Base-by-base conservation (phyloP, 2,797 vertebrate species). In the Ambastaia sidthimunki region DNA sequence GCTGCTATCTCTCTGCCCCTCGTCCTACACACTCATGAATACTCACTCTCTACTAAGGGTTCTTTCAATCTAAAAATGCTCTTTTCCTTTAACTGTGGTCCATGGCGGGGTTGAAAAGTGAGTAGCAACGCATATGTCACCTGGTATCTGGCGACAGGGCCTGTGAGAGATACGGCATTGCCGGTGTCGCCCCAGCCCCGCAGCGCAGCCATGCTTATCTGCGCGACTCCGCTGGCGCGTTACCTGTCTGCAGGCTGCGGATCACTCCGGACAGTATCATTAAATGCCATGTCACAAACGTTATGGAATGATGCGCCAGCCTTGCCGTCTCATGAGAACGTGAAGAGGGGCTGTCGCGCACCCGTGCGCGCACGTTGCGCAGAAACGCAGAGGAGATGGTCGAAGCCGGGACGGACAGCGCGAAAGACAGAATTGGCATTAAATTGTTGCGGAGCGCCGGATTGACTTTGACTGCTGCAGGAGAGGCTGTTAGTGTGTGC, bases 211-310 rank as follows among this genome's bases (percentile, higher is more conserved):
- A 93, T 92, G 96, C 96, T 98, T 97, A 97, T 98, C 97, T 94
- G 81, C 75, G 55, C 84, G 87, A 87, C 87, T 91, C 92, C 93
- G 83, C 89, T 89, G 94, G 93, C 88, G 94, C 95, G 94, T 95
- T 95, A 93, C 94, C 94, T 95, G 92, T 96, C 95, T 94, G 92
- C 92, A 85, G 93, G 91, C 91, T 93, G 91, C 88, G 95, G 95
- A 98, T 98, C 96, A 95, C 95, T 97, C 94, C 97, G 96, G 97
- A 99, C 97, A 98, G 96, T 96, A 96, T 97, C 97, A 98, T 99
- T 98, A 99, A 97, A 98, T 96, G 95, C 95, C 96, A 96, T 93
- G 97, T 98, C 92, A 93, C 93, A 93, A 93, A 89, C 90, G 96
- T 99, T 98, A 98, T 94, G 95, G 96, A 96, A 95, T 93, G 93